Evolutionary conservation across 2,113 vertebrate genomes (phyloP).

Genomic region (Pachyramphus minor): DNA sequence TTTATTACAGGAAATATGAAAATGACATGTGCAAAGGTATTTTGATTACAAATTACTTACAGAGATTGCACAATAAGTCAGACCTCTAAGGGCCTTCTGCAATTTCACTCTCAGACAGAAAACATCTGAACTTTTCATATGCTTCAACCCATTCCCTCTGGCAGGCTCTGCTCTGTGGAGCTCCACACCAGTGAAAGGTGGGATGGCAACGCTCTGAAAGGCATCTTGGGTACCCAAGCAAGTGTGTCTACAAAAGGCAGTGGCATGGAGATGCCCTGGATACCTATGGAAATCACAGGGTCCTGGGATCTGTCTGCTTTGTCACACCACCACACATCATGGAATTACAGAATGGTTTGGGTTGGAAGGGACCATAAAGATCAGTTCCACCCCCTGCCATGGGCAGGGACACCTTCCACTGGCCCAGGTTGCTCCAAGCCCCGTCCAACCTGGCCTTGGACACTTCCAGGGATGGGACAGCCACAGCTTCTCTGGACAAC

Average conservation of each 20-base stretch:
- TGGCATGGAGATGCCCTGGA: neutral
- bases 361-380: neutral
- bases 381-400: neutral
- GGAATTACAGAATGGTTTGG: neutral
- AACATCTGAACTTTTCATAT: constrained; percentile 45
- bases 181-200: fast-evolving
- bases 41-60: constrained; percentile 67
- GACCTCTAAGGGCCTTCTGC: constrained; percentile 60
- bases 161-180: neutral
- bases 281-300: neutral
- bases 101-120: constrained; percentile 50
- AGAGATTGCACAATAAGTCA: constrained; percentile 64
- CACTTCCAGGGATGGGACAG: neutral
- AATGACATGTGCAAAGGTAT: constrained; percentile 67
- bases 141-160: neutral
- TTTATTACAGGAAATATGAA: constrained; percentile 68
- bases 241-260: neutral
- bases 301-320: neutral
- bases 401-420: neutral
- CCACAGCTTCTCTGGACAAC: neutral
- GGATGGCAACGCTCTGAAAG: neutral
- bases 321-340: neutral
- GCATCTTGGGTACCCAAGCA: too few species aligned
- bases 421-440: neutral
- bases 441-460: fast-evolving